These are phyloP conservation scores for Tetheella fluctuosa DNA, from an alignment of 2,888 invertebrate genomes.

Conservation along the genomic window DNA sequence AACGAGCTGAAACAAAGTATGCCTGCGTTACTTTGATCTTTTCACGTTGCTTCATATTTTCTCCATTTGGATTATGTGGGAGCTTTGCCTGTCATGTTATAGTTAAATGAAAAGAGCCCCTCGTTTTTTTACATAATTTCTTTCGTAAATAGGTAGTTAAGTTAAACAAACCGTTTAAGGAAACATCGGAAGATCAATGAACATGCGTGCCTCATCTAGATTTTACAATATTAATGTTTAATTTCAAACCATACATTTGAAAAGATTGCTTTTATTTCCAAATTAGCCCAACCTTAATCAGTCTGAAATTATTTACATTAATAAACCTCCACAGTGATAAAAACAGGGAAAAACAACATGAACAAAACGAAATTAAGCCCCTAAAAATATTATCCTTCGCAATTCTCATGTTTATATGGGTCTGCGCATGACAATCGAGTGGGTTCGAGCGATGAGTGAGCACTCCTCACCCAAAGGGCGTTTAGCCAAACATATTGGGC, in stretches of 20 bases:
- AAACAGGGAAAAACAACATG: not conserved
- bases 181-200: too few species aligned
- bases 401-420: constrained; percentile 10
- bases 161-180: too few species aligned
- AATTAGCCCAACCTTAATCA: not conserved
- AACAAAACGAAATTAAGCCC: constrained; percentile 2
- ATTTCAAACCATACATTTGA: not conserved
- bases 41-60: too few species aligned
- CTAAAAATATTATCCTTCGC: constrained; percentile 9
- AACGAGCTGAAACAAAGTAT: too few species aligned
- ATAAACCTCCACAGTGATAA: not conserved
- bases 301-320: not conserved
- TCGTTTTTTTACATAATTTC: not conserved
- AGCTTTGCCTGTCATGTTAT: too few species aligned
- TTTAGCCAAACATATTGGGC: constrained; percentile 43
- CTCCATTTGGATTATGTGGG: too few species aligned
- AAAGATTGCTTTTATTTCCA: not conserved
- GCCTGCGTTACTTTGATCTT: too few species aligned
- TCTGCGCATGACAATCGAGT: constrained; percentile 13
- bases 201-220: not conserved
- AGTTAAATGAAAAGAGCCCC: too few species aligned
- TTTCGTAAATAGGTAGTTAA: not conserved
- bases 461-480: constrained; percentile 21
- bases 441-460: constrained; percentile 18
- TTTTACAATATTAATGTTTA: not conserved